phyloP scores from a whole-genome alignment of 2,797 vertebrate species.

The Enteromius trimaculatus region DNA sequence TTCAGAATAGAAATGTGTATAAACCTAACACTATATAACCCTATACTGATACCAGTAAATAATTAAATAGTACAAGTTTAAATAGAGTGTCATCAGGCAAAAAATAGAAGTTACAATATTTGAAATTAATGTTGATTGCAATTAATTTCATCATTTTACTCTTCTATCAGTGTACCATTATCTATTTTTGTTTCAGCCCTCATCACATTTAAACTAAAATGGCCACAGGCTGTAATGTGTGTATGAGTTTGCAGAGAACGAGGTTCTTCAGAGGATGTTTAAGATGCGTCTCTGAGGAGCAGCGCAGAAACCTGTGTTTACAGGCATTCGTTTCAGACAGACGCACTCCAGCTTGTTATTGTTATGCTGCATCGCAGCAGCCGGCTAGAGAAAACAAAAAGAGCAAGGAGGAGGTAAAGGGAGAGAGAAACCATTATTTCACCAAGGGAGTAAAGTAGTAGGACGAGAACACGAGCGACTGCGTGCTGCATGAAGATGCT shows the following conservation, averaged over 20 bases:
- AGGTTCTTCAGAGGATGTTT: conserved; percentile 22
- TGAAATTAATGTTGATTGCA: background rate
- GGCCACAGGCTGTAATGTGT: background rate
- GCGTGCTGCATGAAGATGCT: conserved; percentile 64
- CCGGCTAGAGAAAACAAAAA: conserved; percentile 55
- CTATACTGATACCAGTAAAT: background rate
- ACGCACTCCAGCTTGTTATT: conserved; percentile 35
- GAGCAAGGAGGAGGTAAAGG: conserved; percentile 43
- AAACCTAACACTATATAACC: background rate
- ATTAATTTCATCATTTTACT: conserved; percentile 19
- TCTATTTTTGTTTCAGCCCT: background rate
- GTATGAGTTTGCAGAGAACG: background rate
- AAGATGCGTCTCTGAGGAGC: conserved; percentile 39
- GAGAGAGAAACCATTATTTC: conserved; percentile 65
- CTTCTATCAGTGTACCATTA: background rate
- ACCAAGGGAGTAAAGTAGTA: conserved; percentile 68
- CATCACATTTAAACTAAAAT: background rate
- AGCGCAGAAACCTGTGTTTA: conserved; percentile 62
- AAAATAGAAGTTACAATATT: background rate
- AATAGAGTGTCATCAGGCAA: background rate
- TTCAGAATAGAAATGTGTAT: background rate
- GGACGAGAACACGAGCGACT: conserved; percentile 70
- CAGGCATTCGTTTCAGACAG: conserved; percentile 55
- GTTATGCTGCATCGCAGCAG: conserved; percentile 61
- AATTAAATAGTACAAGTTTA: background rate